Percentiles rank a stretch among this genome's conserved stretches.
Conservation (phyloP, 2,888 invertebrate genomes). For the Therioaphis trifolii region DNA sequence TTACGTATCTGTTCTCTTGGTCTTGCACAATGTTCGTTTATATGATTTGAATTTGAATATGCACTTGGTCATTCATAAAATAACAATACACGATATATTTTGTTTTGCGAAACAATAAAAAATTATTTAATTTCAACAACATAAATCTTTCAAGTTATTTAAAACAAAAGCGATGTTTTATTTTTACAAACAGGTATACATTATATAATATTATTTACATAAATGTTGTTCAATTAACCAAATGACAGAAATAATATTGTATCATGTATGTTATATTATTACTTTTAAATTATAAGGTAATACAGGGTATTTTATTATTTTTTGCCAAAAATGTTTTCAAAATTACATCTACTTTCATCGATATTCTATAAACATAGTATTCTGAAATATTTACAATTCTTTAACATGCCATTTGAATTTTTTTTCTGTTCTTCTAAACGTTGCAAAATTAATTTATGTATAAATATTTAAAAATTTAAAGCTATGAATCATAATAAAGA, state of each 20-base stretch:
- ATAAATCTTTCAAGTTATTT: no score
- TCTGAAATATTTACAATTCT: neutral
- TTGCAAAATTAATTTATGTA: neutral
- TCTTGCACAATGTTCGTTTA: no score
- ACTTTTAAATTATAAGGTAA: neutral
- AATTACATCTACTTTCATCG: neutral
- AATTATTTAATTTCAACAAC: no score
- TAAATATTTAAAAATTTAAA: conserved; percentile 4
- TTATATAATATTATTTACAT: neutral
- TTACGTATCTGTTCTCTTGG: no score
- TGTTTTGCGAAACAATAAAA: no score
- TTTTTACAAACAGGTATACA: no score
- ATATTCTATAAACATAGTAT: neutral
- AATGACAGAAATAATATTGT: neutral
- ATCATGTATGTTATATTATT: neutral
- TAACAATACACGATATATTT: no score
- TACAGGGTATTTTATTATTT: neutral
- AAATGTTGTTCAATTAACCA: neutral
- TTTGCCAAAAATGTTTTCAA: neutral
- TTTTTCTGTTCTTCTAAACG: no score
- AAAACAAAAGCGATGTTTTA: no score
- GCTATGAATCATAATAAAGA: neutral
- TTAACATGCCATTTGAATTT: neutral
- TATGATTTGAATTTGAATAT: no score
- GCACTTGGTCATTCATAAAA: no score